These are phyloP conservation scores for Raja brachyura DNA, from an alignment of 2,113 vertebrate genomes.

Conservation along the genomic window DNA sequence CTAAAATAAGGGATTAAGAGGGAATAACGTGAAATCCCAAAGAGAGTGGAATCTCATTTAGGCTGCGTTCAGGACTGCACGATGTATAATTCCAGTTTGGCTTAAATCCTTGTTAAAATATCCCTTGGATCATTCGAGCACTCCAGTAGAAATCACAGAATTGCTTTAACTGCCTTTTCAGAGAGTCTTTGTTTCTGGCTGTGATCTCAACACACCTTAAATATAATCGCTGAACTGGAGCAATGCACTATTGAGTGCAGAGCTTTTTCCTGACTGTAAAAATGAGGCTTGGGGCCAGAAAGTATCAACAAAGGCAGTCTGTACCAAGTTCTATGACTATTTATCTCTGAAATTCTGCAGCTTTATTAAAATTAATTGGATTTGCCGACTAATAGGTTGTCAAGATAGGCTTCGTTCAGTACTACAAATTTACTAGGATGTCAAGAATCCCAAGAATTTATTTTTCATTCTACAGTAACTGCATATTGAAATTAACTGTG, in stretches of 20 bases:
- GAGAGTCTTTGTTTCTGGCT: background rate
- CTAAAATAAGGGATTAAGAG: background rate
- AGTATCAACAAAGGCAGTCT: background rate
- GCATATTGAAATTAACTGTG: background rate
- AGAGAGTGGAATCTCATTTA: background rate
- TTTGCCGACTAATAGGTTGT: background rate
- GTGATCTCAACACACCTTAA: background rate
- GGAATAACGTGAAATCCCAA: background rate
- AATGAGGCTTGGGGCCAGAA: background rate
- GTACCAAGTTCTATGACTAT: background rate
- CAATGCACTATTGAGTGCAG: background rate
- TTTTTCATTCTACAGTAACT: background rate
- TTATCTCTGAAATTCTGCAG: background rate
- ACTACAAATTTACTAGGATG: background rate
- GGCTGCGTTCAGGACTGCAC: background rate
- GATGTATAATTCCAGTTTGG: background rate
- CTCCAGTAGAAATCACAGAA: background rate
- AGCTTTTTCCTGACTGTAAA: background rate
- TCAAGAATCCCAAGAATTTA: background rate
- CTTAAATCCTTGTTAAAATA: background rate
- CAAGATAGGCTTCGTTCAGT: background rate
- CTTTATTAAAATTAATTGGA: constrained; percentile 15
- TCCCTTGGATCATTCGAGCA: background rate
- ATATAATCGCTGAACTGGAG: background rate
- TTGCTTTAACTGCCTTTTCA: constrained; percentile 17